Conservation (phyloP, 2,888 invertebrate species). For the Drymonia ruficornis region DNA sequence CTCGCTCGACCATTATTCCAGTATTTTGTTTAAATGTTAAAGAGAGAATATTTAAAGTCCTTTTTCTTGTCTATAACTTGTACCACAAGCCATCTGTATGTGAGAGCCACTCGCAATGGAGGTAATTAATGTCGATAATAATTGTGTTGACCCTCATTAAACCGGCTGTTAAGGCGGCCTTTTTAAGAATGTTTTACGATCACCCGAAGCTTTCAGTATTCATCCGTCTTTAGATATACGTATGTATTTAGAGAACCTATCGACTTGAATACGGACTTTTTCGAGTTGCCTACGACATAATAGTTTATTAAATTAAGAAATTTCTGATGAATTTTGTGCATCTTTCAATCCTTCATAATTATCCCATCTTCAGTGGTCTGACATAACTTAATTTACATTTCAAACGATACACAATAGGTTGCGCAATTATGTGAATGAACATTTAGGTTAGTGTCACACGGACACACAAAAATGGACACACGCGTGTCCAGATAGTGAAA, state of each 20-base stretch:
- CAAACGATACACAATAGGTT: too few relatives aligned
- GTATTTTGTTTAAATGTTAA: too few relatives aligned
- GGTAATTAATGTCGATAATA: conserved; percentile 59
- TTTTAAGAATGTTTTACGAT: conserved; percentile 57
- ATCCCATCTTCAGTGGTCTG: too few relatives aligned
- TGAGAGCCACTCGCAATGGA: conserved; percentile 32
- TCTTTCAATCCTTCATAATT: too few relatives aligned
- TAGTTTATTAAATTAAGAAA: too few relatives aligned
- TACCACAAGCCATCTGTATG: conserved; percentile 16
- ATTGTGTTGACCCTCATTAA: conserved; percentile 62
- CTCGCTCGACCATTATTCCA: too few relatives aligned
- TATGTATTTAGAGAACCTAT: conserved; percentile 23
- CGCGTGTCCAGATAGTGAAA: too few relatives aligned
- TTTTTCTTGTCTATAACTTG: conserved; percentile 12
- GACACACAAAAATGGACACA: too few relatives aligned
- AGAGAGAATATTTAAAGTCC: neutral
- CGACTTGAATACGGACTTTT: neutral
- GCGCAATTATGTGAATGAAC: too few relatives aligned
- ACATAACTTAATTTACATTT: too few relatives aligned
- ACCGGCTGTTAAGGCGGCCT: conserved; percentile 43
- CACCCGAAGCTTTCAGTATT: conserved; percentile 31
- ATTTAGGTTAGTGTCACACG: too few relatives aligned
- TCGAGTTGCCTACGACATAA: neutral
- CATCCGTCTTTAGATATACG: conserved; percentile 31
- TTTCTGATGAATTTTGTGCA: too few relatives aligned